Conservation (phyloP, 1,140 invertebrate species). For the Mercenaria mercenaria region DNA sequence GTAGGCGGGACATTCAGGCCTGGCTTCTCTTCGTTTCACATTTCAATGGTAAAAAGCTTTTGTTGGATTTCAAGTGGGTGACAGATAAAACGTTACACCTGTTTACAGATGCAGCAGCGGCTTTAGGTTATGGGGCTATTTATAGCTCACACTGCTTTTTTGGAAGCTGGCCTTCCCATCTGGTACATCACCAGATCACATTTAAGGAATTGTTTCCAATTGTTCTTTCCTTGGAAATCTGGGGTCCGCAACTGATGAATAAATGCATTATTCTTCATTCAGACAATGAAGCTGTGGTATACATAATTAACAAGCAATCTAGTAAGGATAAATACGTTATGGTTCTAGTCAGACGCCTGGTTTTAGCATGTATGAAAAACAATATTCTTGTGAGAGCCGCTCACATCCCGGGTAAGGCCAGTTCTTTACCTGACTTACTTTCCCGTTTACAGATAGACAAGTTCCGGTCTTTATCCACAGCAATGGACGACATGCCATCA, state of each 20-base stretch:
- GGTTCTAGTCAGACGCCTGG: constrained; percentile 49
- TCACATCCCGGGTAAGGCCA: constrained; percentile 61
- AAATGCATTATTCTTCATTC: constrained; percentile 26
- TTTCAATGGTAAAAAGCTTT: constrained; percentile 50
- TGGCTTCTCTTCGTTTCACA: constrained; percentile 39
- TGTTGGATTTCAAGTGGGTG: constrained; percentile 10
- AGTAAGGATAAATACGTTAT: constrained; percentile 35
- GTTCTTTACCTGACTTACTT: constrained; percentile 55
- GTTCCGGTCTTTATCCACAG: neutral
- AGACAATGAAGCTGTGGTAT: constrained; percentile 57
- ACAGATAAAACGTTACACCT: constrained; percentile 25
- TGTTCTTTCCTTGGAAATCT: constrained; percentile 40
- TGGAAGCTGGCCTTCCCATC: neutral
- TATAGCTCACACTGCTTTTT: constrained; percentile 31
- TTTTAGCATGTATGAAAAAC: constrained; percentile 45
- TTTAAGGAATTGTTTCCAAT: constrained; percentile 64
- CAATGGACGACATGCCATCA: constrained; percentile 47
- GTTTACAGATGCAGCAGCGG: constrained; percentile 45
- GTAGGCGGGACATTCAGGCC: constrained; percentile 9
- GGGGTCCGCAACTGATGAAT: constrained; percentile 28
- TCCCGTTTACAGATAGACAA: constrained; percentile 65
- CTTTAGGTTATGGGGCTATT: constrained; percentile 38
- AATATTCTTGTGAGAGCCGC: constrained; percentile 62
- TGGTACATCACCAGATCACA: constrained; percentile 11
- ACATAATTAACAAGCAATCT: constrained; percentile 61